Conservation (phyloP, 1,140 invertebrate genomes). For the Caenorhabditis latens region DNA sequence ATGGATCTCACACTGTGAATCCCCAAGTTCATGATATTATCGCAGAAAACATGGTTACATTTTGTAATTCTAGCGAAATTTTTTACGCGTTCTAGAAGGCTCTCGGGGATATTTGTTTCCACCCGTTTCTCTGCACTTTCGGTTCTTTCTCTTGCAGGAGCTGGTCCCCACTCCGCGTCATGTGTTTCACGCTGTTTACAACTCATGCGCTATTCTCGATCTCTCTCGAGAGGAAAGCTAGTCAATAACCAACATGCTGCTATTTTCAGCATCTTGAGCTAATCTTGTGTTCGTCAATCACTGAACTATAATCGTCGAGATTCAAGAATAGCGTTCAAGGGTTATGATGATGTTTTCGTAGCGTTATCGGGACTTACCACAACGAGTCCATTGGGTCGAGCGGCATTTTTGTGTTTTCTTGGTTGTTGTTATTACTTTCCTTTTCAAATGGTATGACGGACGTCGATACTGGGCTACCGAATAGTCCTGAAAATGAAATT, state of each 20-base stretch:
- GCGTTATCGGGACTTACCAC: background rate
- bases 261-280: constrained; percentile 30
- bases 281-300: constrained; percentile 41
- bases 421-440: constrained; percentile 34
- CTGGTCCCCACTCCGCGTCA: constrained; percentile 20
- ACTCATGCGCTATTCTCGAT: constrained; percentile 27
- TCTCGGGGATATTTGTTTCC: too few species aligned
- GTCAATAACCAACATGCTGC: constrained; percentile 15
- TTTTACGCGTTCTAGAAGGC: too few species aligned
- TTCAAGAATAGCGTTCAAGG: background rate
- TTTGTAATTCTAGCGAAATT: too few species aligned
- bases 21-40: background rate
- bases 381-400: constrained; percentile 50
- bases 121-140: constrained; percentile 11
- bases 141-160: background rate
- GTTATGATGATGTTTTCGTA: background rate
- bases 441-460: constrained; percentile 49
- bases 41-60: too few species aligned
- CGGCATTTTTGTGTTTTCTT: constrained; percentile 21
- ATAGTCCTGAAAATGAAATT: constrained; percentile 23
- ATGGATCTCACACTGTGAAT: background rate
- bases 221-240: constrained; percentile 13
- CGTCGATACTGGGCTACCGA: constrained; percentile 49
- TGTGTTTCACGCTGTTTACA: constrained; percentile 48
- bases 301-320: constrained; percentile 2